Base-by-base conservation (phyloP, 2,888 invertebrate species). In the Xanthorhoe designata region DNA sequence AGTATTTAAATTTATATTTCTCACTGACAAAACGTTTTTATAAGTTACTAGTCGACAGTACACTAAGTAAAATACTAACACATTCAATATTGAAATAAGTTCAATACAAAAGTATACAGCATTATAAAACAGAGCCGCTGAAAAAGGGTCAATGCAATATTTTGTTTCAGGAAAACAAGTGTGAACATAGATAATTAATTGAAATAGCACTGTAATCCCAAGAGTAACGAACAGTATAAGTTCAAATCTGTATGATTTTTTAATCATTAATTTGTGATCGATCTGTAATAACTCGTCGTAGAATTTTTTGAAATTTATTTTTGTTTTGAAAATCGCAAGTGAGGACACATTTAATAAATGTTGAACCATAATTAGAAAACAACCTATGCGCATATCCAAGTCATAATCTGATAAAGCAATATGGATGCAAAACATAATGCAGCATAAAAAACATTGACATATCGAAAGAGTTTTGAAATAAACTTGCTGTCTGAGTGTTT, bases 21-120 rank as follows among this genome's bases (percentile, higher is more conserved):
- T 32, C 3, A 8, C 18, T 17, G 49, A 13, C 2, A 58, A 0
- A n/a, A 35, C 19, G 18, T 58, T 35, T 4, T 32, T 58, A 7
- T 18, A 58, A 7, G 58, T 35, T 2, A 58, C 35, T 0, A 58
- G 35, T 35, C 58, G 58, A 50, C 50, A 19, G 50, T 58, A 50
- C 13, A 58, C 10, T 18, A 58, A 35, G 6, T 58, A 50, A 50
- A 50, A 58, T n/a, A 35, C n/a, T 50, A 50, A 50, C 35, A 32
- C 13, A 35, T 50, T 50, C 7, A 58, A 8, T 50, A 32, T 18
- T 50, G 13, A 49, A 35, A 50, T 19, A 7, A 58, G 2, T 19
- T 49, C 50, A 7, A 35, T 5, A 50, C 17, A 6, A 32, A 10
- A 57, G 2, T 47, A 7, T 15, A 47, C 7, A 5, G 13, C 13